Base-by-base conservation (phyloP, 2,113 vertebrate species). In the Jaculus jaculus region DNA sequence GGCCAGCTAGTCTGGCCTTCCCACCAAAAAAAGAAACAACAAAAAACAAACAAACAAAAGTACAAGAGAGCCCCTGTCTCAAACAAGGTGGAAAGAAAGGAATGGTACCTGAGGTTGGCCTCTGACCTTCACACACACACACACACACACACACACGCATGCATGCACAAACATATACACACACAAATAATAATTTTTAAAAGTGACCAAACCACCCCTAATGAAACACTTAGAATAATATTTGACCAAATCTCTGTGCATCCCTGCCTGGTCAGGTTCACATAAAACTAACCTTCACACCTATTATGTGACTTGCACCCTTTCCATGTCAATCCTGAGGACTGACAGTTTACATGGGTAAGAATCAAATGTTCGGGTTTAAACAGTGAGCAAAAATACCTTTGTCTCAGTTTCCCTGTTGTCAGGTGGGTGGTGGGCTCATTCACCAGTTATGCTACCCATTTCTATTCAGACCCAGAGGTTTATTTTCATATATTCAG, bases 401-500 rank as follows among this genome's bases (percentile, higher is more conserved):
- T 90, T 23, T 47, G 34, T 10, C 28, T 77, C 26, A 23, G 39
- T 32, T 72, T 47, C n/a, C 39, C 1, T 72, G 28, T 18, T 3
- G 0, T 13, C 63, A 16, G 68, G 72, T 51, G 26, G 69, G 18
- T n/a, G 32, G n/a, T 39, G n/a, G 61, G 24, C 28, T 30, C 12
- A 5, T 47, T 61, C 63, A 71, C 42, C 12, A 68, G 20, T 23
- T 51, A 63, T 23, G 28, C 4, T 32, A 5, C 72, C 8, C 84
- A 39, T 73, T 94, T 81, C 39, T 73, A 58, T 74, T 51, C 54
- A 42, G 65, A 32, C 0, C 0, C 30, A 71, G 54, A 54, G 30
- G 84, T 92, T 96, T 24, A n/a, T 96, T 95, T 96, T 94, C 91
- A 69, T 86, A 93, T 42, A 95, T 96, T 96, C 90, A 95, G 84